Conservation (phyloP, 2,888 invertebrate genomes). For the Ochlodes sylvanus region DNA sequence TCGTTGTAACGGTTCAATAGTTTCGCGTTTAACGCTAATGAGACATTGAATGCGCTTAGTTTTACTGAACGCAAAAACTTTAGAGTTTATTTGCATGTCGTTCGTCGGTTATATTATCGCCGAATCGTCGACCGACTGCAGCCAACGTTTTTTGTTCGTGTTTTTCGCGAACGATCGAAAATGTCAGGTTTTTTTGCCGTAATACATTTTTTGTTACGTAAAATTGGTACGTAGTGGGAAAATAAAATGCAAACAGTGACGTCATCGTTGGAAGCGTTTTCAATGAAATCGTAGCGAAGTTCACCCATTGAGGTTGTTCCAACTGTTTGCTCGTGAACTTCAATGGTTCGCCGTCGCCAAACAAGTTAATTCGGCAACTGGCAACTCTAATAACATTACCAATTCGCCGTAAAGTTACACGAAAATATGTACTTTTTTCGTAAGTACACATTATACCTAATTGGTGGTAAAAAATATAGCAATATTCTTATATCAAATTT, state of each 20-base stretch:
- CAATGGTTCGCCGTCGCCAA: not conserved
- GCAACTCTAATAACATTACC: not conserved
- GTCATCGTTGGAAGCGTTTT: not conserved
- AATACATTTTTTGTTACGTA: not conserved
- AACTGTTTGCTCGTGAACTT: not conserved
- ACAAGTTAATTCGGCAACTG: not conserved
- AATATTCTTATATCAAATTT: no score
- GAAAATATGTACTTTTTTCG: no score
- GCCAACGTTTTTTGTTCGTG: constrained; percentile 9
- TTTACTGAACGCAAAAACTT: constrained; percentile 16
- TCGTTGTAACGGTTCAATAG: constrained; percentile 15
- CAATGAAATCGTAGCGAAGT: not conserved
- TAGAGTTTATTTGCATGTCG: constrained; percentile 20
- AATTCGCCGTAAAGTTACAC: not conserved
- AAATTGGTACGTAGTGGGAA: constrained; percentile 8
- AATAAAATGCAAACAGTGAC: constrained; percentile 6
- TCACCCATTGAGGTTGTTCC: not conserved
- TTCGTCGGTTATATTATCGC: constrained; percentile 1
- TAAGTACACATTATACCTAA: no score
- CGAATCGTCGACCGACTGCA: constrained; percentile 7
- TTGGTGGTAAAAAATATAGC: no score
- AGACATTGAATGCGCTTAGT: constrained; percentile 24
- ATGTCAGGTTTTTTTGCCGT: constrained; percentile 8
- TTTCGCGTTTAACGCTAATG: constrained; percentile 11
- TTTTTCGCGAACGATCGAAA: constrained; percentile 15